Conservation (phyloP, 2,113 vertebrate species). For the Etheostoma cragini region DNA sequence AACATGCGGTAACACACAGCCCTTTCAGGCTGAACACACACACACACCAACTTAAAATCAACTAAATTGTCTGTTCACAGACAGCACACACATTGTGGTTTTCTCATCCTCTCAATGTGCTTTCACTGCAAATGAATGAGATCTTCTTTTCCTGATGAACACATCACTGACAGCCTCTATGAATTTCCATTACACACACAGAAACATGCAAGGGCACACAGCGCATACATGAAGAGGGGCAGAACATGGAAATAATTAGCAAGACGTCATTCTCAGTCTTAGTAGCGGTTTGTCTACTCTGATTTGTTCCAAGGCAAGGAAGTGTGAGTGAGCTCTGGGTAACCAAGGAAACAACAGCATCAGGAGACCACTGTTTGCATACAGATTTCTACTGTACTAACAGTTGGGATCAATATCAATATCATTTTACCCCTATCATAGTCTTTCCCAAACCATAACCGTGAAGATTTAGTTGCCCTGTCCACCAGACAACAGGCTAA, state of each 20-base stretch:
- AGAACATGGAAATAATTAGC: conserved; percentile 52
- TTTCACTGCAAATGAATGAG: not conserved
- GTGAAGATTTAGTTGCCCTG: not conserved
- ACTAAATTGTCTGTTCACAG: not conserved
- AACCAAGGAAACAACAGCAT: too few relatives aligned
- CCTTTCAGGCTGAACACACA: not conserved
- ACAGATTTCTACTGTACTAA: too few relatives aligned
- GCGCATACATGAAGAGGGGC: not conserved
- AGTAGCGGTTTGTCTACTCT: not conserved
- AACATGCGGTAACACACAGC: not conserved
- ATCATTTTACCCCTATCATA: not conserved
- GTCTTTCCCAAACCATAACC: not conserved
- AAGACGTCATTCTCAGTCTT: conserved; percentile 5
- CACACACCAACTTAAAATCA: conserved; percentile 4
- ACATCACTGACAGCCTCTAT: conserved; percentile 23
- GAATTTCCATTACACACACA: conserved; percentile 48
- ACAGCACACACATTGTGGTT: conserved; percentile 14
- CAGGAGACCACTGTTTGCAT: too few relatives aligned
- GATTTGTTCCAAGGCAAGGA: not conserved
- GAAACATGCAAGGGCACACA: not conserved
- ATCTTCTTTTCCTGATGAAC: conserved; percentile 39
- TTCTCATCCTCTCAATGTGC: conserved; percentile 13
- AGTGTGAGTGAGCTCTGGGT: too few relatives aligned
- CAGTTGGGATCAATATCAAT: not conserved
- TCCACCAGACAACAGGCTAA: not conserved